These are phyloP conservation scores for Hucho hucho DNA, from an alignment of 2,113 vertebrate genomes.

Conservation along the genomic window DNA sequence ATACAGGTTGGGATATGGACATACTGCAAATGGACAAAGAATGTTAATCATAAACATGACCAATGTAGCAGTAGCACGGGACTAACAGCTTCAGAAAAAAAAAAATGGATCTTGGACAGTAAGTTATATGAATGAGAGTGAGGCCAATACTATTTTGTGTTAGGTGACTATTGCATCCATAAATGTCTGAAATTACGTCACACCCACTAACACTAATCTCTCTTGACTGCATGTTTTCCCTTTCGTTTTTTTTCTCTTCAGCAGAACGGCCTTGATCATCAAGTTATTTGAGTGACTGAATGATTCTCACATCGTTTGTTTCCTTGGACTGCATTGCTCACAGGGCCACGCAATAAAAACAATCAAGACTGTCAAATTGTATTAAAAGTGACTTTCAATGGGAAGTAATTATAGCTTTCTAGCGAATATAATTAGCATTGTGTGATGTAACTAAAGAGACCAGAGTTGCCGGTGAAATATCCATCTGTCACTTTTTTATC, in stretches of 20 bases:
- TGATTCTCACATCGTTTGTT: neutral
- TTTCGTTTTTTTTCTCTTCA: neutral
- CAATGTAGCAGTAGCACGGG: too few relatives aligned
- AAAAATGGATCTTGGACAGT: too few relatives aligned
- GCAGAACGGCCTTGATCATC: neutral
- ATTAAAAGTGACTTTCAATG: neutral
- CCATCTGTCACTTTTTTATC: slow-evolving; percentile 1
- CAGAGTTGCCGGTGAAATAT: neutral
- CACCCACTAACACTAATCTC: neutral
- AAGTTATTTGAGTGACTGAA: neutral
- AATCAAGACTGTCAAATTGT: neutral
- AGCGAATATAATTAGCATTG: slow-evolving; percentile 25
- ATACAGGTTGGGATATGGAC: too few relatives aligned
- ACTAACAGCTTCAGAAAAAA: too few relatives aligned
- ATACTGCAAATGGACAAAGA: too few relatives aligned
- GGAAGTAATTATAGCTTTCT: slow-evolving; percentile 10
- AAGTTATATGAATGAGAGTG: neutral
- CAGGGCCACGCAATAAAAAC: neutral
- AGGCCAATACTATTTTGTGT: neutral
- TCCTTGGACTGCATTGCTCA: neutral
- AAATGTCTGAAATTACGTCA: neutral
- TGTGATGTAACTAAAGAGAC: neutral
- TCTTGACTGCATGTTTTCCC: neutral
- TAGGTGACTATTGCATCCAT: neutral
- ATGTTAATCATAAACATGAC: too few relatives aligned